Base-by-base conservation (phyloP, 1,140 invertebrate species). In the Globodera ellingtonae region DNA sequence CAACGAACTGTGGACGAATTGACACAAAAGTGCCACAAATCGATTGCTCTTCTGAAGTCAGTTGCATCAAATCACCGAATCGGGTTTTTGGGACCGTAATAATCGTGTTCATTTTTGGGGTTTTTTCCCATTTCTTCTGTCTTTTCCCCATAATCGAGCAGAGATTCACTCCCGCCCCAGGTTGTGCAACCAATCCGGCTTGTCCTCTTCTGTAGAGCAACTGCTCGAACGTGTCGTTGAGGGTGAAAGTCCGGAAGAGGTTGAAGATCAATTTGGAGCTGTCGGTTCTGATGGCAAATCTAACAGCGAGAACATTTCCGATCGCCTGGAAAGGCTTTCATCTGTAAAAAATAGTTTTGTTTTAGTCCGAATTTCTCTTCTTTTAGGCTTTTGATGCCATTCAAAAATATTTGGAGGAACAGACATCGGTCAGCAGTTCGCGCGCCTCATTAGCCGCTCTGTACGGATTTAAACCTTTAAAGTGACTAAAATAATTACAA, bases 141-240 rank as follows among this genome's bases (percentile, higher is more conserved):
- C 4, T 62, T 56, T 79, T 62, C 15, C 56, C 56, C 10, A 9
- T 52, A 13, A 13, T 52, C 50, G 62, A 9, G 59, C n/a, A n/a
- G 59, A 44, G 21, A 5, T 46, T 7, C 44, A 21, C 35, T 65
- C 24, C 48, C 46, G 46, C 52, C 79, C 18, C 67, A 84, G 83
- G 78, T 46, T 84, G 21, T 85, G 80, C 82, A 84, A 85, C 71
- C 81, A 82, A 74, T 81, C 80, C 24, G 73, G 83, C n/a, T 56
- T 84, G 4, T 83, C 84, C n/a, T 78, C 76, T 10, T 86, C 84
- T 21, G 84, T 84, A 48, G 84, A 84, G 72, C 67, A 84, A 70
- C 69, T 84, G 35, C 77, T 84, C 15, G 84, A 86, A 47, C 67
- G 67, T 59, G 79, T 84, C 10, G 84, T 86, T 10, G 73, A 81